These are phyloP conservation scores for Callaeas wilsoni DNA, from an alignment of 2,113 vertebrate species.

Conservation along the genomic window DNA sequence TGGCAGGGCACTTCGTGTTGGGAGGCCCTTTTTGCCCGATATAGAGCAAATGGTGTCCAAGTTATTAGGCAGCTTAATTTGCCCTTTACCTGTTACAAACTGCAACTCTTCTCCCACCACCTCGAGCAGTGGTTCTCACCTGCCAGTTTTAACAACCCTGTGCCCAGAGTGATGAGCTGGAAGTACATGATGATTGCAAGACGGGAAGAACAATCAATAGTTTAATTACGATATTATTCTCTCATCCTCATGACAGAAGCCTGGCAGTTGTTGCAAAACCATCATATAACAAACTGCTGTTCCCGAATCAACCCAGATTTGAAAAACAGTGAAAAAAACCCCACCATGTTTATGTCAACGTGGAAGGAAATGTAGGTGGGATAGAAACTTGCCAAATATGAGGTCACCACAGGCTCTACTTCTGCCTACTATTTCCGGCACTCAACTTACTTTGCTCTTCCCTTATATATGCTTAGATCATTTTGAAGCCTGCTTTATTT, in stretches of 20 bases:
- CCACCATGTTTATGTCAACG: not conserved
- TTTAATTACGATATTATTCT: not conserved
- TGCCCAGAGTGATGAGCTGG: not conserved
- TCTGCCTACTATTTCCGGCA: not conserved
- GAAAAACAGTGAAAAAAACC: not conserved
- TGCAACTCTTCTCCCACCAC: not conserved
- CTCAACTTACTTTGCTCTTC: not conserved
- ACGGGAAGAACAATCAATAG: not conserved
- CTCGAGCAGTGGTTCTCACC: not conserved
- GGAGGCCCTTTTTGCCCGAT: not conserved
- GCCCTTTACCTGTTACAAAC: not conserved
- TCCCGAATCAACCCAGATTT: not conserved
- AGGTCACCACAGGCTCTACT: not conserved
- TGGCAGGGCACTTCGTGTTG: not conserved
- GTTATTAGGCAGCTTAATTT: not conserved
- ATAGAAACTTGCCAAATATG: not conserved
- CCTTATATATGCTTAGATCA: not conserved
- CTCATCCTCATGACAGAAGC: not conserved
- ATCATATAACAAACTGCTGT: not conserved
- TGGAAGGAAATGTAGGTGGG: not conserved
- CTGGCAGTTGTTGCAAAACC: not conserved
- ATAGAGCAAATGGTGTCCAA: not conserved
- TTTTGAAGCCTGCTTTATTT: not conserved
- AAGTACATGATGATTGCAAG: not conserved
- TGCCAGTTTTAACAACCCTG: not conserved